These are phyloP conservation scores for Lithosia quadra DNA, from an alignment of 2,888 invertebrate species.

Conservation along the genomic window DNA sequence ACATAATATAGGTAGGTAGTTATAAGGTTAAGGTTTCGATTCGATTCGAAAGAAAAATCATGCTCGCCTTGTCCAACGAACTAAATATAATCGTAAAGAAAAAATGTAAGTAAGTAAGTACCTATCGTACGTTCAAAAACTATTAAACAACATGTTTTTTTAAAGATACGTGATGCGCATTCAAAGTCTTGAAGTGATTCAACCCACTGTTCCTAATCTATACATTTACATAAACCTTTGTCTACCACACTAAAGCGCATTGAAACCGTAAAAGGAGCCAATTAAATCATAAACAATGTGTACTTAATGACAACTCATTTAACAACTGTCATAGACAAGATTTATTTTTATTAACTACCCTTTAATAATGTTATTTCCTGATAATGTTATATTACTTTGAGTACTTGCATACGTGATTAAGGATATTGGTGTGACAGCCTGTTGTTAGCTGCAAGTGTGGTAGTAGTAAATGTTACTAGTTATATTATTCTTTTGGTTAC, in stretches of 20 bases:
- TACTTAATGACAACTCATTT: constrained; percentile 46
- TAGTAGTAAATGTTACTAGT: too few species aligned
- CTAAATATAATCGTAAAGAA: background rate
- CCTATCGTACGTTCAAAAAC: constrained; percentile 3
- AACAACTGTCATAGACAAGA: constrained; percentile 46
- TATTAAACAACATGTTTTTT: constrained; percentile 8
- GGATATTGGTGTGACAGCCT: too few species aligned
- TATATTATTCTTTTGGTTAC: too few species aligned
- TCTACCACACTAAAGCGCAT: constrained; percentile 41
- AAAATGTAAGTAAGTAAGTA: too few species aligned
- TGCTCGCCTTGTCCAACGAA: background rate
- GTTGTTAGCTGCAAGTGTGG: too few species aligned
- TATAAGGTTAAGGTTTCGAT: too few species aligned
- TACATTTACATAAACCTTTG: constrained; percentile 42
- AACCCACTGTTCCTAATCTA: constrained; percentile 18
- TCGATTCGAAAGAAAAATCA: too few species aligned
- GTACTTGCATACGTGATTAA: background rate
- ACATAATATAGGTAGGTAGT: too few species aligned
- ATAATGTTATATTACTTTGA: constrained; percentile 7
- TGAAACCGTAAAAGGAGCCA: constrained; percentile 50
- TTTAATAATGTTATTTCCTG: constrained; percentile 37
- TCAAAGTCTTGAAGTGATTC: background rate
- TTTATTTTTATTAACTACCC: constrained; percentile 40
- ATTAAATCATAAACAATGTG: constrained; percentile 62
- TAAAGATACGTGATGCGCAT: constrained; percentile 3